phyloP scores from a whole-genome alignment of 2,113 vertebrate species.

The Corynorhinus townsendii region DNA sequence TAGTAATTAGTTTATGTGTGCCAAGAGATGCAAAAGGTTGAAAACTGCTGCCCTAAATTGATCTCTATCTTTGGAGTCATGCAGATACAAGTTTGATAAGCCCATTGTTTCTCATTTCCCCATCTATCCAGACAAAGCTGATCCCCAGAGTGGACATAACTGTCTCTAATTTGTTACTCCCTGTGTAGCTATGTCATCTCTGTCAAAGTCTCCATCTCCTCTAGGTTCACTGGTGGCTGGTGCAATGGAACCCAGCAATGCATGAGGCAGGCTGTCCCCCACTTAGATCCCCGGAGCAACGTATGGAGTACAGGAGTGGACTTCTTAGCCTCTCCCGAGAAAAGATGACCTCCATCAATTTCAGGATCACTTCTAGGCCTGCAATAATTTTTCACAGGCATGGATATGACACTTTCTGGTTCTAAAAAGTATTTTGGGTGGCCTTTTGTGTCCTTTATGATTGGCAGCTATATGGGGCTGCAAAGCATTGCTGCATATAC shows the following conservation, averaged over 20 bases:
- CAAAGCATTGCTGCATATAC: background rate
- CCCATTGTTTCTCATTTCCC: background rate
- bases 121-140: background rate
- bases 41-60: background rate
- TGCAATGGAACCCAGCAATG: background rate
- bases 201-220: background rate
- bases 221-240: background rate
- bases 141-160: background rate
- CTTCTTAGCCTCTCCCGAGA: background rate
- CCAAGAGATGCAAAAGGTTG: background rate
- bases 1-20: background rate
- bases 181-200: background rate
- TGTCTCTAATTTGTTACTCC: background rate
- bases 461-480: background rate
- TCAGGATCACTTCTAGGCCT: background rate
- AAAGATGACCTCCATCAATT: background rate
- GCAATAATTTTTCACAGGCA: background rate
- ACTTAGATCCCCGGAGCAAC: fast-evolving
- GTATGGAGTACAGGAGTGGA: background rate
- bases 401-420: background rate
- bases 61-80: background rate
- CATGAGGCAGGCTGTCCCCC: background rate
- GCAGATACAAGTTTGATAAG: background rate
- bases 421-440: background rate
- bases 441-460: background rate